Base-by-base conservation (phyloP, 2,888 invertebrate genomes). In the Sphecodes monilicornis region DNA sequence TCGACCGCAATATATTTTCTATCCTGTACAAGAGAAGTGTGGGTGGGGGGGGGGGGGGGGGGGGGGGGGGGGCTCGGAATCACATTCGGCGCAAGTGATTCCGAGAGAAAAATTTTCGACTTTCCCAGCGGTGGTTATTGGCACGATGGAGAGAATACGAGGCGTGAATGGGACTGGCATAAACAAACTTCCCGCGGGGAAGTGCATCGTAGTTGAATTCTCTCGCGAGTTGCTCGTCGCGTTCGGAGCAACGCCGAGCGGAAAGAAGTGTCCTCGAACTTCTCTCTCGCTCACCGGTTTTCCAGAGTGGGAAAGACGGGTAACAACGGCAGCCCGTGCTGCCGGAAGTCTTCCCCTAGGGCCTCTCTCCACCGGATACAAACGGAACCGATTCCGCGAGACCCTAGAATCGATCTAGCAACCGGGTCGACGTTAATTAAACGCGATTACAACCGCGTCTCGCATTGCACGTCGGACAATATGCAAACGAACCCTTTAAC, bases 141-240 rank as follows among this genome's bases (percentile, higher is more conserved):
- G n/a, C 22, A 16, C 13, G 10, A 50, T 26, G 39, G 32, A 32
- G 26, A 29, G 36, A 79, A n/a, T 13, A 68, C 54, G 13, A n/a
- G 32, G 26, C 22, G 46, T 26, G 76, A 68, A 76, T n/a, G 64
- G 46, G 6, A 22, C 36, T 22, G 8, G 32, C 5, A 32, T 36
- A 57, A 57, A 46, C 54, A 69, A 77, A 43, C 57, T 50, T 6
- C 26, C 43, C 22, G 36, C 22, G 32, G 4, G 29, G 11, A 64
- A 75, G 36, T 18, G 70, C 26, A 26, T 10, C 43, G 36, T 60
- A 70, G 43, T 69, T 26, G 60, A 69, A 77, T 77, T 77, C 68
- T 80, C 66, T 32, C 39, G 57, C 66, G 66, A 36, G 66, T 73
- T 72, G 36, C 50, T 50, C 50, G 57, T 16, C 26, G 57, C 26